phyloP scores from a whole-genome alignment of 2,113 vertebrate genomes.

The Takifugu bimaculatus region DNA sequence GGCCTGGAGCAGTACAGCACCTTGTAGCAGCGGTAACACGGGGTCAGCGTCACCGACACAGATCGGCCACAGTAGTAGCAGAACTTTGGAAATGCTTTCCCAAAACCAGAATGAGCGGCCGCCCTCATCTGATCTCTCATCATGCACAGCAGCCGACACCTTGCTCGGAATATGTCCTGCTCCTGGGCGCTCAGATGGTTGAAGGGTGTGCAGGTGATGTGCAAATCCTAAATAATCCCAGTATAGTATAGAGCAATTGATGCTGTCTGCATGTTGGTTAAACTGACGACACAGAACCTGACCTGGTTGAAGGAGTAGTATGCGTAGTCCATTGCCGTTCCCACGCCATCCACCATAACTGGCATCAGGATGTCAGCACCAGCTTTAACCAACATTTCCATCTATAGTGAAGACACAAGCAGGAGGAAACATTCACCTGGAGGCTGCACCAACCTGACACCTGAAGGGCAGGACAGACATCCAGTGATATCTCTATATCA shows the following conservation, averaged over 20 bases:
- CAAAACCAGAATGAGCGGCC: conserved; percentile 1
- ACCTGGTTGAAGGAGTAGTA: conserved; percentile 77
- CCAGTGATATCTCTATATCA: too few relatives aligned
- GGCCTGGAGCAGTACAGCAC: conserved; percentile 78
- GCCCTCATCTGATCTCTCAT: conserved; percentile 71
- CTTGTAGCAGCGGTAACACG: conserved; percentile 73
- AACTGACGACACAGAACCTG: not conserved
- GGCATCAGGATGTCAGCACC: conserved; percentile 80
- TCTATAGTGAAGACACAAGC: conserved; percentile 54
- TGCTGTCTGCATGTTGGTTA: not conserved
- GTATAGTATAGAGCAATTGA: not conserved
- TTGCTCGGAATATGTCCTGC: conserved; percentile 62
- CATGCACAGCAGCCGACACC: conserved; percentile 67
- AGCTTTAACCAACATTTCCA: conserved; percentile 69
- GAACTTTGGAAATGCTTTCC: conserved; percentile 73
- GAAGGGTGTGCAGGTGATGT: conserved; percentile 74
- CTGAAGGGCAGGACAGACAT: too few relatives aligned
- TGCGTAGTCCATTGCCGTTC: conserved; percentile 81
- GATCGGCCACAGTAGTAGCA: conserved; percentile 83
- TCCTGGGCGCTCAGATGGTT: conserved; percentile 67
- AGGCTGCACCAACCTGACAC: too few relatives aligned
- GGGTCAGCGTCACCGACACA: conserved; percentile 62
- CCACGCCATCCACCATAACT: conserved; percentile 65
- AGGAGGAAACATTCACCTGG: not conserved
- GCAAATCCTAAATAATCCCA: conserved; percentile 66